Conservation (phyloP, 2,888 invertebrate species). For the Protodeltote pygarga region DNA sequence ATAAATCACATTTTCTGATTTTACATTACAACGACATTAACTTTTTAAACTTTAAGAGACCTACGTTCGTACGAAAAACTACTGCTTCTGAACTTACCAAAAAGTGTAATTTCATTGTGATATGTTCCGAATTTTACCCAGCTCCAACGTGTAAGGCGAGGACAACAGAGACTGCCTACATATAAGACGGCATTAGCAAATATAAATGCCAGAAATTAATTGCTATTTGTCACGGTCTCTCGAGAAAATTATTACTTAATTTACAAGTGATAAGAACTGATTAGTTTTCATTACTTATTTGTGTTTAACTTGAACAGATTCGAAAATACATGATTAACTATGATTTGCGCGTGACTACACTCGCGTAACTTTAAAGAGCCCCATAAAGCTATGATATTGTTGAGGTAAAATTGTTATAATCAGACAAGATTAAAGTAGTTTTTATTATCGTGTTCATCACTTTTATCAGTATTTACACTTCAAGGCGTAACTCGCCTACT, state of each 20-base stretch:
- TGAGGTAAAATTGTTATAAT: too few species aligned
- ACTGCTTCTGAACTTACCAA: constrained; percentile 20
- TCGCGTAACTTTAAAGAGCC: too few species aligned
- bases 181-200: constrained; percentile 7
- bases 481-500: too few species aligned
- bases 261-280: constrained; percentile 17
- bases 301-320: constrained; percentile 14
- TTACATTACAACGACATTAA: background rate
- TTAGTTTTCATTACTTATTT: constrained; percentile 16
- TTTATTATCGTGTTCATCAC: too few species aligned
- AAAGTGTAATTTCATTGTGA: constrained; percentile 13
- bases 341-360: too few species aligned
- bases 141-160: constrained; percentile 15
- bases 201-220: constrained; percentile 13
- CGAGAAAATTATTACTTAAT: constrained; percentile 9
- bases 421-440: too few species aligned
- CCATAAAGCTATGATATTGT: too few species aligned
- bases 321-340: constrained; percentile 1
- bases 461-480: too few species aligned
- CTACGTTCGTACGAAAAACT: background rate
- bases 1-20: background rate
- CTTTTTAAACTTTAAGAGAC: too few species aligned
- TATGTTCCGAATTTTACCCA: background rate
- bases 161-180: constrained; percentile 14
- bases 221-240: constrained; percentile 2